Conservation (phyloP, 2,797 vertebrate genomes). For the Alauda arvensis region DNA sequence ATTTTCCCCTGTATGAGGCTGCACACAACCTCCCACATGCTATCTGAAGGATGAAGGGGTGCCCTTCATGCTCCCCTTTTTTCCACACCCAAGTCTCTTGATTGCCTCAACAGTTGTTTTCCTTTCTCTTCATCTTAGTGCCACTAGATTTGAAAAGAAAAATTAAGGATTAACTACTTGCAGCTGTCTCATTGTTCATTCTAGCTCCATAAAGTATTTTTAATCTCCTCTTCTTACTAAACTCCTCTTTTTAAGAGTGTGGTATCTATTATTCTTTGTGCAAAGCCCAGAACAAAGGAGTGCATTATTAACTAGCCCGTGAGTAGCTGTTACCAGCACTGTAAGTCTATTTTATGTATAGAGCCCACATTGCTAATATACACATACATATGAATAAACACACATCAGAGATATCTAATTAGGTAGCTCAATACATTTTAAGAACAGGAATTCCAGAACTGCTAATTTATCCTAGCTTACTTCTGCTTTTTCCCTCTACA, state of each 20-base stretch:
- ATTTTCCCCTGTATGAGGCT: background rate
- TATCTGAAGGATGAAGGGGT: background rate
- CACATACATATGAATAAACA: background rate
- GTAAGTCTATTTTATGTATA: background rate
- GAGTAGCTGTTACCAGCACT: background rate
- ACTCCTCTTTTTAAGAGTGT: background rate
- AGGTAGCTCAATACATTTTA: background rate
- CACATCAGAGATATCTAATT: background rate
- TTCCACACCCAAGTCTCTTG: background rate
- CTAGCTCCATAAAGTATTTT: background rate
- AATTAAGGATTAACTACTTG: conserved; percentile 15
- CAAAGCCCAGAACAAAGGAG: background rate
- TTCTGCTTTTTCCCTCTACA: background rate
- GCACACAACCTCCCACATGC: background rate
- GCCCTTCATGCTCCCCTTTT: background rate
- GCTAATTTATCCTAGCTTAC: background rate
- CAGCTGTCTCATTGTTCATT: conserved; percentile 14
- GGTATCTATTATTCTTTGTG: background rate
- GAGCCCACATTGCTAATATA: background rate
- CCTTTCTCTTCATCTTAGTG: background rate
- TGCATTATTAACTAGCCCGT: background rate
- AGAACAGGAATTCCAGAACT: background rate
- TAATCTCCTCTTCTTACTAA: background rate
- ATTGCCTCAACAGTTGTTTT: background rate
- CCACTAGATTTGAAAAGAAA: background rate